Evolutionary conservation across 2,113 vertebrate genomes (phyloP), one percentile per base, ranked within the genome.

Genomic region (Halcyon malimbica): DNA sequence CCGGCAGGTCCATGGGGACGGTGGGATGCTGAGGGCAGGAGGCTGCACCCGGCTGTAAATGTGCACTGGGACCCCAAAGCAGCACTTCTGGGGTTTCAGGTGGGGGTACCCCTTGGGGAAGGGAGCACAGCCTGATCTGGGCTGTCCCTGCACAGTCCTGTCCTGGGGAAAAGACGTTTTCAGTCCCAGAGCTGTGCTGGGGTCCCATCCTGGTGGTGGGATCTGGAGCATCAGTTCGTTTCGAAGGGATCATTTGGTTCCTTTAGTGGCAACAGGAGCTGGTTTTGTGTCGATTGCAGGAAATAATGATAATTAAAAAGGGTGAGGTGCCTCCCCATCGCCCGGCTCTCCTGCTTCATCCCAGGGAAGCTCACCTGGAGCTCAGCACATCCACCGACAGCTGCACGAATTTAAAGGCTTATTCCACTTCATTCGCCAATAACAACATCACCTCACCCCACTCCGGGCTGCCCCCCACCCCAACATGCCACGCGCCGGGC

Each of bases 401-500:
- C 95, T 97, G 97, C 83, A 78, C 84, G 74, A 83, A 94, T 96
- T 92, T 79, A 97, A 71, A 76, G 75, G 56, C 28, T 93, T 76
- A 42, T 91, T 94, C 82, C 77, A 39, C 56, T 80, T 39, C 42
- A 48, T 70, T 93, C 62, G 13, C 16, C 5, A 7, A 3, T 39
- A 95, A 93, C 39, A 95, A 84, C 79, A 44, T 44, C 95, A 96
- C 94, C 91, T 95, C 94, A 96, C 96, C 97, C 92, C 31, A 3
- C 76, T 65, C 67, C 21, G n/a, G 80, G 87, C 94, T 91, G 81
- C 89, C 44, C 71, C 60, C 53, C 39, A 74, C 68, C 71, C 71
- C 5, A 3, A 59, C 71, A 20, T 0, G 5, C 67, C 14, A 25
- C 57, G 54, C 5, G 5, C 67, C 2, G 9, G 33, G 46, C 11